phyloP scores from a whole-genome alignment of 2,888 invertebrate species.

The Aphrophora alni region DNA sequence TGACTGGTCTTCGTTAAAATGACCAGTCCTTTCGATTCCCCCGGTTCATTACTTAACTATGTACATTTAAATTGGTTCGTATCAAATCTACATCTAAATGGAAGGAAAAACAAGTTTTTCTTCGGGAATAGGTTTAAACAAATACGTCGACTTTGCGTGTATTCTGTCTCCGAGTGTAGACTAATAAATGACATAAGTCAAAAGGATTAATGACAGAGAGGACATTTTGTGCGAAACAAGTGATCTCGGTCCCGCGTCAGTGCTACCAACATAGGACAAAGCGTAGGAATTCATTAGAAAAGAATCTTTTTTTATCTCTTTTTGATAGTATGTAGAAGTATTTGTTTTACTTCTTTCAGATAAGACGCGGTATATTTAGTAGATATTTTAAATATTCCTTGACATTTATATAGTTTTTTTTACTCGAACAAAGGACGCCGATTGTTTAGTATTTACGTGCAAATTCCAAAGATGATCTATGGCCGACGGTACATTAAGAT shows the following conservation, averaged over 20 bases:
- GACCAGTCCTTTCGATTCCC: neutral
- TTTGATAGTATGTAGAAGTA: neutral
- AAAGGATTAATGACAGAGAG: constrained; percentile 17
- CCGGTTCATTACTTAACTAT: neutral
- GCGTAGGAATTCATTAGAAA: neutral
- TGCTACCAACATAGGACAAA: neutral
- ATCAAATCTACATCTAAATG: neutral
- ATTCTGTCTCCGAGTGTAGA: neutral
- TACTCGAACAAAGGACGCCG: neutral
- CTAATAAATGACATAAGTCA: constrained; percentile 33
- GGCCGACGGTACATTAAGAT: neutral
- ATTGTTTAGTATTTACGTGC: neutral
- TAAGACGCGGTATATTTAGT: neutral
- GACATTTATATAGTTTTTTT: neutral
- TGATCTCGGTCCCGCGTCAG: neutral
- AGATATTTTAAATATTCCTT: neutral
- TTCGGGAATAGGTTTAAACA: neutral
- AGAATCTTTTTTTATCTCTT: neutral
- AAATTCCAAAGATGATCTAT: neutral
- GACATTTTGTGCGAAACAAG: constrained; percentile 12
- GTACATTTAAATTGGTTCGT: neutral
- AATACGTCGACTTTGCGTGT: neutral
- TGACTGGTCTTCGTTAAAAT: neutral
- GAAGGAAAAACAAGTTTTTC: neutral
- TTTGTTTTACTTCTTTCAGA: neutral